Conservation (phyloP, 1,140 invertebrate species). For the Lithobius niger region DNA sequence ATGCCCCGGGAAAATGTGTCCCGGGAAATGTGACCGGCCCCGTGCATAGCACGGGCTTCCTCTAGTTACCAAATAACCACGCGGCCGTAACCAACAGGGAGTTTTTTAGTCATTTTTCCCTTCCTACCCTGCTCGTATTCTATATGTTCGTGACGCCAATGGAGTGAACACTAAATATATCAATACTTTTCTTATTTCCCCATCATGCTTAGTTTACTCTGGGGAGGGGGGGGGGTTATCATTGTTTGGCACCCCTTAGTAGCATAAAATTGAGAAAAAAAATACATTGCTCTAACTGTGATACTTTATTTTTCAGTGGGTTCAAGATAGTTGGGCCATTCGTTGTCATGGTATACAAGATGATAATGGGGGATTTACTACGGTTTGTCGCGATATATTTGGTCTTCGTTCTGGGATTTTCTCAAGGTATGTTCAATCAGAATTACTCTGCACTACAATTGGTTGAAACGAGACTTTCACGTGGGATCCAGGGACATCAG, state of each 20-base stretch:
- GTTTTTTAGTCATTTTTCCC: too few relatives aligned
- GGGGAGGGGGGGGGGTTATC: too few relatives aligned
- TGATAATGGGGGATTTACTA: conserved; percentile 89
- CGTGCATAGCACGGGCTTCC: too few relatives aligned
- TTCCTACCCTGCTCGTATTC: conserved; percentile 1
- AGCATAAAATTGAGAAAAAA: conserved; percentile 5
- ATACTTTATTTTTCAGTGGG: conserved; percentile 48
- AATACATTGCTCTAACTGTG: not conserved
- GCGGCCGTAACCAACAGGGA: too few relatives aligned
- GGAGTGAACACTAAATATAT: too few relatives aligned
- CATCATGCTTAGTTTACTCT: too few relatives aligned
- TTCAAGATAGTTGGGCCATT: conserved; percentile 97
- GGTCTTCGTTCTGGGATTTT: conserved; percentile 95
- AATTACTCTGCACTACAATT: conserved; percentile 11
- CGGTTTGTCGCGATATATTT: conserved; percentile 92
- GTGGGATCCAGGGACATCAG: too few relatives aligned
- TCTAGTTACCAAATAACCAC: too few relatives aligned
- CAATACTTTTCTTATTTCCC: conserved; percentile 3
- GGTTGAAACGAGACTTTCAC: conserved; percentile 1
- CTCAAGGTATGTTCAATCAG: conserved; percentile 55
- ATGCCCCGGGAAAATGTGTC: too few relatives aligned
- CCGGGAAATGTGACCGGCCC: too few relatives aligned
- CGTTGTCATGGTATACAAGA: conserved; percentile 98
- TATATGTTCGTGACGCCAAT: too few relatives aligned
- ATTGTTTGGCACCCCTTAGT: too few relatives aligned